Conservation (phyloP, 1,140 invertebrate species). For the Protaetia brevitarsis region DNA sequence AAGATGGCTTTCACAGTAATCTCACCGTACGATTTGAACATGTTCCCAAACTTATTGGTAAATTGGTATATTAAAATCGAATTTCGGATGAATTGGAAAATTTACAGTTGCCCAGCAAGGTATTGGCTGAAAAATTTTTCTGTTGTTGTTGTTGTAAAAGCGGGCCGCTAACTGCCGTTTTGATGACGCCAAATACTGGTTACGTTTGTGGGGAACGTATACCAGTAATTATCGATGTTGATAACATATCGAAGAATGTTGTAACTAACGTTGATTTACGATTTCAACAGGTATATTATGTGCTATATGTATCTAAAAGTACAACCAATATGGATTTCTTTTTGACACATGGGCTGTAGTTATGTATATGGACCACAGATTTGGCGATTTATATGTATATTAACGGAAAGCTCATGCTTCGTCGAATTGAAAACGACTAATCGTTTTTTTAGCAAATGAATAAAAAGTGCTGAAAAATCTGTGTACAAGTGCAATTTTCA, state of each 20-base stretch:
- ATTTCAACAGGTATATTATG: not conserved
- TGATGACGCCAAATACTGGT: conserved; percentile 60
- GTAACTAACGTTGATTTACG: conserved; percentile 54
- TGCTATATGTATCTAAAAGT: no score
- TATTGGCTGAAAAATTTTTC: conserved; percentile 66
- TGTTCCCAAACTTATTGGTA: conserved; percentile 59
- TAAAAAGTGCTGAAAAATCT: no score
- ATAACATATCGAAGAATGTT: conserved; percentile 57
- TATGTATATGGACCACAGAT: no score
- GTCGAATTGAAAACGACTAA: no score
- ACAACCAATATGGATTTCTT: no score
- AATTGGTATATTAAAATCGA: not conserved
- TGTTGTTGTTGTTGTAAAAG: conserved; percentile 69
- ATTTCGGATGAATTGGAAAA: no score
- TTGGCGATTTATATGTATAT: no score
- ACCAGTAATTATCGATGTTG: conserved; percentile 63
- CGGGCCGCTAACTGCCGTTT: conserved; percentile 59
- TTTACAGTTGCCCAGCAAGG: conserved; percentile 49
- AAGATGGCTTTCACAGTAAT: conserved; percentile 84
- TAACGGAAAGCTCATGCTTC: no score
- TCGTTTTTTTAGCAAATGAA: no score
- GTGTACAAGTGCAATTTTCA: no score
- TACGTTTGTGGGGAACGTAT: conserved; percentile 68
- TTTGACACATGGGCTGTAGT: no score
- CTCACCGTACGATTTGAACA: conserved; percentile 80